Conservation (phyloP, 1,140 invertebrate species). For the Watersipora subatra region DNA sequence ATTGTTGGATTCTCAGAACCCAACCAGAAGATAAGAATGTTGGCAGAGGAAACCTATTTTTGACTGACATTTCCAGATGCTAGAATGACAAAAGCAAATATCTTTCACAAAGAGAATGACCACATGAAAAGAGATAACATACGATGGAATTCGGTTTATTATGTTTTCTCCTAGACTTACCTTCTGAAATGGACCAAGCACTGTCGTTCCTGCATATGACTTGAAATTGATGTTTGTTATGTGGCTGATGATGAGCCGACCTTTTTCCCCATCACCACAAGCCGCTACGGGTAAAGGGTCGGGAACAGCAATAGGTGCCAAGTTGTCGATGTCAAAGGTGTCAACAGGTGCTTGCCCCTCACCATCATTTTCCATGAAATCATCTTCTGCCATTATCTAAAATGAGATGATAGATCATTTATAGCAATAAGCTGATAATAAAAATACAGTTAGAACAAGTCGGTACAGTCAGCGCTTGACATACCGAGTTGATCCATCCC, state of each 20-base stretch:
- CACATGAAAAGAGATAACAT: too few relatives aligned
- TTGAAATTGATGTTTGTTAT: constrained; percentile 94
- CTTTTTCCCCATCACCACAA: background rate
- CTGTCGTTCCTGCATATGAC: constrained; percentile 75
- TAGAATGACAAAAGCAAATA: background rate
- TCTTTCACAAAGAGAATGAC: too few relatives aligned
- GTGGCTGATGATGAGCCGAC: constrained; percentile 71
- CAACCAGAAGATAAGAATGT: too few relatives aligned
- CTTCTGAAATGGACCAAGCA: constrained; percentile 47
- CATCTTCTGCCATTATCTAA: too few relatives aligned
- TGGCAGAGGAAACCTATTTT: constrained; percentile 5
- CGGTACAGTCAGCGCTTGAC: too few relatives aligned
- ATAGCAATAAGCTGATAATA: too few relatives aligned
- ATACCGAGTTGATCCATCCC: too few relatives aligned
- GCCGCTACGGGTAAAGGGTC: background rate
- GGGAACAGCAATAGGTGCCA: background rate
- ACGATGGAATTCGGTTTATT: too few relatives aligned
- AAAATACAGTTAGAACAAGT: too few relatives aligned
- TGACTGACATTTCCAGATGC: background rate
- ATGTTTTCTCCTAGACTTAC: too few relatives aligned
- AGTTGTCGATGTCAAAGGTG: background rate
- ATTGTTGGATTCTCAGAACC: background rate
- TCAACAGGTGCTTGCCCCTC: background rate
- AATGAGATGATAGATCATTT: too few relatives aligned
- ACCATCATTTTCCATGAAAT: too few relatives aligned